Evolutionary conservation across 2,888 invertebrate species (phyloP), one percentile per base, ranked within the genome.

Genomic region (Pachydiplax longipennis): DNA sequence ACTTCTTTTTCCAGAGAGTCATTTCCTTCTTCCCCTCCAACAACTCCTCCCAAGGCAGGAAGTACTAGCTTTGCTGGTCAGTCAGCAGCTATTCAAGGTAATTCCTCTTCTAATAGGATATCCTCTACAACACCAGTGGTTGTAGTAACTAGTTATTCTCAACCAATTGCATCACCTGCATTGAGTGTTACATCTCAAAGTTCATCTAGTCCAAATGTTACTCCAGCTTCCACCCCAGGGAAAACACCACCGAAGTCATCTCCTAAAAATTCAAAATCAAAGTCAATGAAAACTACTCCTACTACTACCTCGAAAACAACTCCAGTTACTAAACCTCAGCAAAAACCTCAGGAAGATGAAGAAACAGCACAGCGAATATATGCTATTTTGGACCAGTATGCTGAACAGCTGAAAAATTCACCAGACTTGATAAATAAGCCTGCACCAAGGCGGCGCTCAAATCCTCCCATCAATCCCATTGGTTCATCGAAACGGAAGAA

Each of bases 341-440:
- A 97, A 92, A 97, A 97, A 93, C 97, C 97, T 1, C 95, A 97
- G 92, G 97, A 97, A 94, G 97, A 97, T 92, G 97, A 97, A 93
- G 97, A 97, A 93, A 97, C 97, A 0, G 97, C 97, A 0, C 97
- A 97, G 93, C 95, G 97, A 92, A 97, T 97, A 92, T 96, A 97
- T 91, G 97, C 97, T 92, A 97, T 97, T 92, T 93, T 97, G 90
- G 97, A 97, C 0, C 97, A 97, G 93, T 97, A 97, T 93, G 97
- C 97, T 87, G 97, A 97, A 92, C 97, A 97, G 93, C 94, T 97
- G 81, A 95, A 97, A 92, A 97, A 97, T 93, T 97, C 97, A 0
- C 97, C 97, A 0, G 97, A 97, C 93, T 93, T 96, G 81, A 97
- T 97, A 93, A 97, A 97, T 93, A 97, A 97, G 93, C 97, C 97